Evolutionary conservation across 2,888 invertebrate genomes (phyloP).

Genomic region (Eulithis prunata): DNA sequence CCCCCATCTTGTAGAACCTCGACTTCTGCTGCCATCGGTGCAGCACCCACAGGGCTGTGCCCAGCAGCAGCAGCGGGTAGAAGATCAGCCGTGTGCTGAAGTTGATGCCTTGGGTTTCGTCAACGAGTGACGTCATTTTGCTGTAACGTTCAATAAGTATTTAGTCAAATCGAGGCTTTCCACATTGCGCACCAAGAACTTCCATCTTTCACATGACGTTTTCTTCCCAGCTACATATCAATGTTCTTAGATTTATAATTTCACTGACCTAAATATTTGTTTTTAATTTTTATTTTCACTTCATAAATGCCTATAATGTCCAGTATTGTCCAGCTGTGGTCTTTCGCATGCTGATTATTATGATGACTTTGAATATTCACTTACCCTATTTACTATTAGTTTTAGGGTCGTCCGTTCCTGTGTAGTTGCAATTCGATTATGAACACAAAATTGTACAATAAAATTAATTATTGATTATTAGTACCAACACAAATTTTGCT

Average conservation of each 20-base stretch:
- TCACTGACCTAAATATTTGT: no score
- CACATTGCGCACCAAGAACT: no score
- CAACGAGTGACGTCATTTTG: constrained; percentile 53
- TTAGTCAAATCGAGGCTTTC: no score
- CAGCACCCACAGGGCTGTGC: constrained; percentile 60
- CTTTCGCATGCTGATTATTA: no score
- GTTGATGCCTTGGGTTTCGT: constrained; percentile 38
- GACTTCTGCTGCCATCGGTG: constrained; percentile 81
- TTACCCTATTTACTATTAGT: constrained; percentile 10
- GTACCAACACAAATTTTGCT: constrained; percentile 27
- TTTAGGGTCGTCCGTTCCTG: constrained; percentile 16
- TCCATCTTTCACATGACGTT: no score
- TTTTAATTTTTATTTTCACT: no score
- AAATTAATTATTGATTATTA: constrained; percentile 9
- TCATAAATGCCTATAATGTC: no score
- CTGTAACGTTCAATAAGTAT: constrained; percentile 31
- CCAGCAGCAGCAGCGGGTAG: constrained; percentile 58
- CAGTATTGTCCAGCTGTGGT: no score
- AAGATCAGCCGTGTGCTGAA: constrained; percentile 49
- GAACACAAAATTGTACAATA: constrained; percentile 5
- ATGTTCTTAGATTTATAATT: no score
- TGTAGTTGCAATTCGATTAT: constrained; percentile 12
- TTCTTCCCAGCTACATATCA: no score
- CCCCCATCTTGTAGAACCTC: constrained; percentile 85
- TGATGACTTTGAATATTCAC: no score